A percentile compares a stretch with the other conserved stretches of the same genome.
phyloP scores from a whole-genome alignment of 2,888 invertebrate genomes.

The Cenopis cana region DNA sequence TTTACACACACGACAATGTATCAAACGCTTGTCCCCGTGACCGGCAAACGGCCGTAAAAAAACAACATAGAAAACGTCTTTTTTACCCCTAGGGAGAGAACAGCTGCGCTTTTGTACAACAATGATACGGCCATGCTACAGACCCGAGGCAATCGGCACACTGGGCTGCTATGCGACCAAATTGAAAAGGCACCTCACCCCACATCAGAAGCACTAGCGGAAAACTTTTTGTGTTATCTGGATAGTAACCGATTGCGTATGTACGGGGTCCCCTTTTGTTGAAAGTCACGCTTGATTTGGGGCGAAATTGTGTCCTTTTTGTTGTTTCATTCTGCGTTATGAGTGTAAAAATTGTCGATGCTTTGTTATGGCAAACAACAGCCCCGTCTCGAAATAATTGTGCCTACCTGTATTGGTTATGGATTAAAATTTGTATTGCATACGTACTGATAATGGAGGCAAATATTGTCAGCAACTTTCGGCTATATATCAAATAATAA shows the following conservation, averaged over 20 bases:
- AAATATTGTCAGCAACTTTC: not conserved
- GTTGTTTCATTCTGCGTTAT: conserved; percentile 77
- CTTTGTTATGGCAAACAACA: conserved; percentile 39
- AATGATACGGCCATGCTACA: conserved; percentile 82
- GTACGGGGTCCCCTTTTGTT: conserved; percentile 73
- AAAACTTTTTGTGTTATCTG: conserved; percentile 56
- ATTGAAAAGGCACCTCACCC: conserved; percentile 50
- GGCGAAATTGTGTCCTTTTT: conserved; percentile 82
- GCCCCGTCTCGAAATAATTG: conserved; percentile 31
- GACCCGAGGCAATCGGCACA: conserved; percentile 77
- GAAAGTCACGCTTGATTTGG: conserved; percentile 82
- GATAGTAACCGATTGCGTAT: conserved; percentile 69
- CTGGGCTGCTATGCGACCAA: conserved; percentile 61
- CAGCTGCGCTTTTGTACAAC: conserved; percentile 83
- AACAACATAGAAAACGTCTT: conserved; percentile 77
- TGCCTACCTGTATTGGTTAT: conserved; percentile 26
- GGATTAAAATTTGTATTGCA: conserved; percentile 19
- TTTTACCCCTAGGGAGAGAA: conserved; percentile 81
- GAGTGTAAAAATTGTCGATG: conserved; percentile 73
- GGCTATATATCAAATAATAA: not conserved
- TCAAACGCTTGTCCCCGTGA: conserved; percentile 72
- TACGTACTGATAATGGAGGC: conserved; percentile 5
- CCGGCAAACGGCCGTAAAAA: conserved; percentile 76
- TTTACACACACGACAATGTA: conserved; percentile 55
- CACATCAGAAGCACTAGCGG: conserved; percentile 32